Base-by-base conservation (phyloP, 2,888 invertebrate genomes). In the Polylopha cassiicola region DNA sequence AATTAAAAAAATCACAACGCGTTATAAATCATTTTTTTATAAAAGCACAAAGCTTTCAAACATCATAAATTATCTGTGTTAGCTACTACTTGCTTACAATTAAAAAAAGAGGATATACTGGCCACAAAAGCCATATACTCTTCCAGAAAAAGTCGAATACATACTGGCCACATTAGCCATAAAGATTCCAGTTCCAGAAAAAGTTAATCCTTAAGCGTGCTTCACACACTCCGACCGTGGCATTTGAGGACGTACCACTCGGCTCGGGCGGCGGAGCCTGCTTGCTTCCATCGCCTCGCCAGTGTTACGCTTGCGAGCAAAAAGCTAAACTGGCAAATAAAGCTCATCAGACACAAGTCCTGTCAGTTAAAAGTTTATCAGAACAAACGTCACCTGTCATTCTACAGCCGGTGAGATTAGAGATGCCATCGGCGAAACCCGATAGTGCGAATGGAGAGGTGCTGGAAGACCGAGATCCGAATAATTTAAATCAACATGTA, bases 401-500 rank as follows among this genome's bases (percentile, higher is more conserved):
- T n/a, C n/a, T n/a, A n/a, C 65, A 10, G 6, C 41, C 36, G 39
- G 37, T 31, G 27, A 20, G 26, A 6, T 10, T 20, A 29, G 9
- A 21, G n/a, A 43, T 41, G 34, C 45, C 47, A 46, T 49, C 49
- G 2, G 39, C 61, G 2, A 87, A 87, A 47, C 74, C 84, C 30
- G 85, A 80, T 22, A 82, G 68, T 33, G 70, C 56, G 2, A 71
- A 78, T 22, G 67, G 68, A 3, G 79, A 84, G 24, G 86, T 89
- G 32, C 71, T 92, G 43, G 91, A 91, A 55, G 91, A 91, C 54
- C 71, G 92, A 46, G 92, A 92, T 60, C 92, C 92, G 0, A 90
- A 91, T 54, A 87, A 84, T 44, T 66, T 92, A 45, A 92, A 92
- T 59, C 87, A 88, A 43, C 91, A 92, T 66, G 78, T 92, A 30